A percentile compares a stretch with the other conserved stretches of the same genome.
Evolutionary conservation across 2,888 invertebrate species (phyloP).

Genomic region (Ichneumon xanthorius): DNA sequence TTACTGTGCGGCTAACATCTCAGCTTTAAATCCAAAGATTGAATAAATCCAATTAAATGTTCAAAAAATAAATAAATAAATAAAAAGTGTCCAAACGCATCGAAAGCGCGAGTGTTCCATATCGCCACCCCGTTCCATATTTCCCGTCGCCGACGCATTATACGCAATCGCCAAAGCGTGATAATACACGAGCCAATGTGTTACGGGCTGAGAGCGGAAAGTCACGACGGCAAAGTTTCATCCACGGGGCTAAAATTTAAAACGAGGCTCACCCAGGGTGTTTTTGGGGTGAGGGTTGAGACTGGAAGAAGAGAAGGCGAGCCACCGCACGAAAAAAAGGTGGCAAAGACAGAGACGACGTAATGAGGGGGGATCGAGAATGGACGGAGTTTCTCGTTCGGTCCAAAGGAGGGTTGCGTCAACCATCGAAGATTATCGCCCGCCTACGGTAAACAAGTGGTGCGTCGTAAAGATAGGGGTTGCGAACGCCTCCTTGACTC

Average conservation of each 20-base stretch:
- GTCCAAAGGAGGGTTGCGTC: slow-evolving; percentile 35
- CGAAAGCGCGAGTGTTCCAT: neutral
- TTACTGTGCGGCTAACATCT: neutral
- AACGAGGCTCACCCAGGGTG: neutral
- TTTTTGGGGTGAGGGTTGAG: neutral
- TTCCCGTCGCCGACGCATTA: neutral
- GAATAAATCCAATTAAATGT: neutral
- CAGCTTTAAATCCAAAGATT: neutral
- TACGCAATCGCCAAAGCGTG: slow-evolving; percentile 15
- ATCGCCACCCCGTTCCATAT: neutral
- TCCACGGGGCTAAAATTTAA: slow-evolving; percentile 42
- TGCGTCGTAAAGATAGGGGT: slow-evolving; percentile 60
- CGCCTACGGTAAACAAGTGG: slow-evolving; percentile 60
- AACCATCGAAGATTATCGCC: slow-evolving; percentile 56
- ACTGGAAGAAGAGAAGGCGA: neutral
- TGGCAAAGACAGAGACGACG: slow-evolving; percentile 40
- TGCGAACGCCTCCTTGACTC: slow-evolving; percentile 12
- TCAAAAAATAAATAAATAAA: neutral
- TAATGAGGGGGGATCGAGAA: slow-evolving; percentile 16
- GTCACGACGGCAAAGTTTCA: slow-evolving; percentile 50
- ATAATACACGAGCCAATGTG: slow-evolving; percentile 45
- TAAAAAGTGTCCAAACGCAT: neutral
- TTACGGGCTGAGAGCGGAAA: slow-evolving; percentile 19
- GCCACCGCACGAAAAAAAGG: neutral
- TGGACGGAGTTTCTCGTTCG: slow-evolving; percentile 11